Evolutionary conservation across 1,140 invertebrate genomes (phyloP).

Genomic region (Mylabris phalerata): DNA sequence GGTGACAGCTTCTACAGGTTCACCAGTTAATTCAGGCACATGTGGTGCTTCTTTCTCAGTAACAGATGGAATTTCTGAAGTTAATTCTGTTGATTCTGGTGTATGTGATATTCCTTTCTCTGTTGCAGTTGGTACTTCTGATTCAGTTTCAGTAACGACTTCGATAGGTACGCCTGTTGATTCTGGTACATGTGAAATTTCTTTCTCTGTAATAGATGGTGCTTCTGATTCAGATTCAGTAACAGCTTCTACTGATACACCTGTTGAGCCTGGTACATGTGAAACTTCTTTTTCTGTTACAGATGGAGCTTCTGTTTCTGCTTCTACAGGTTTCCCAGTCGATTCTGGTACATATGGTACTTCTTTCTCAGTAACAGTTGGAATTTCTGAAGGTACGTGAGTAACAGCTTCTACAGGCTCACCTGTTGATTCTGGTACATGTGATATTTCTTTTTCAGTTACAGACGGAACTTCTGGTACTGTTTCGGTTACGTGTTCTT

Average conservation of each 20-base stretch:
- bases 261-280: neutral
- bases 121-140: constrained; percentile 1
- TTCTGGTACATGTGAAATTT: neutral
- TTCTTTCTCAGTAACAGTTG: neutral
- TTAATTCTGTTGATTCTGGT: constrained; percentile 6
- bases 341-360: neutral
- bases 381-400: neutral
- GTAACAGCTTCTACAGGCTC: neutral
- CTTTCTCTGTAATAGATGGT: neutral
- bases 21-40: neutral
- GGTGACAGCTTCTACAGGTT: constrained; percentile 5
- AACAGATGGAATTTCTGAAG: constrained; percentile 7
- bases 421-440: neutral
- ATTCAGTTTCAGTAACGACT: neutral
- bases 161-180: neutral
- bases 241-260: neutral
- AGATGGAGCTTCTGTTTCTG: neutral
- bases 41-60: neutral
- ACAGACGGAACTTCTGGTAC: neutral
- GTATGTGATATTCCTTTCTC: constrained; percentile 1
- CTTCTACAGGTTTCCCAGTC: neutral
- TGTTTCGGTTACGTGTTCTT: neutral
- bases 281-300: constrained; percentile 13
- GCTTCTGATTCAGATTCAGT: neutral
- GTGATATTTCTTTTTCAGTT: neutral